phyloP scores from a whole-genome alignment of 2,888 invertebrate species.

The Diaprepes abbreviatus region DNA sequence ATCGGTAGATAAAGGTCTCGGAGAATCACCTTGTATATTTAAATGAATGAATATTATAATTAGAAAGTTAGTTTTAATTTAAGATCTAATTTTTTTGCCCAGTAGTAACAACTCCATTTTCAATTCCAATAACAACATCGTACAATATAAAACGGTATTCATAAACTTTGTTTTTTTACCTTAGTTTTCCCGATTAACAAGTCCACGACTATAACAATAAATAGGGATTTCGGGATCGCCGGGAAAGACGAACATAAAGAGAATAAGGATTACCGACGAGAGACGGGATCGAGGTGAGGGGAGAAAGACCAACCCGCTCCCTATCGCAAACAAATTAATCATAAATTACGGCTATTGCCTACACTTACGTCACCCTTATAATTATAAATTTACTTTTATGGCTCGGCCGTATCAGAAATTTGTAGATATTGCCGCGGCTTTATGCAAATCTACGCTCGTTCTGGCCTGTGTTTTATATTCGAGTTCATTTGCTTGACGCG shows the following conservation, averaged over 20 bases:
- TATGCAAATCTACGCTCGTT: conserved; percentile 58
- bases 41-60: too few species aligned
- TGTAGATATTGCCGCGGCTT: conserved; percentile 56
- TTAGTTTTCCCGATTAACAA: conserved; percentile 42
- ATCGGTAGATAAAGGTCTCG: too few species aligned
- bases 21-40: too few species aligned
- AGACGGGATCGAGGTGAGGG: conserved; percentile 11
- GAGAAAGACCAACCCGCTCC: conserved; percentile 44
- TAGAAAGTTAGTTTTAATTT: too few species aligned
- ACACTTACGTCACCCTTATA: conserved; percentile 61
- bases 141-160: too few species aligned
- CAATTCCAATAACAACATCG: too few species aligned
- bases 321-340: conserved; percentile 61
- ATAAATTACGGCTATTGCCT: conserved; percentile 60
- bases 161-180: conserved; percentile 16
- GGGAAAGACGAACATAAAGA: conserved; percentile 48
- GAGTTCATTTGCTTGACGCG: conserved; percentile 49
- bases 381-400: conserved; percentile 62
- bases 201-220: conserved; percentile 46
- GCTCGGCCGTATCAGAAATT: conserved; percentile 60
- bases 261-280: conserved; percentile 46
- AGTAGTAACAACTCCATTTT: too few species aligned
- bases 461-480: conserved; percentile 54
- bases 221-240: conserved; percentile 45
- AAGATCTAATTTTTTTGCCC: too few species aligned